A percentile compares a stretch with the other conserved stretches of the same genome.
Evolutionary conservation across 2,797 vertebrate species (phyloP).

Genomic region (Chiroxiphia lanceolata): DNA sequence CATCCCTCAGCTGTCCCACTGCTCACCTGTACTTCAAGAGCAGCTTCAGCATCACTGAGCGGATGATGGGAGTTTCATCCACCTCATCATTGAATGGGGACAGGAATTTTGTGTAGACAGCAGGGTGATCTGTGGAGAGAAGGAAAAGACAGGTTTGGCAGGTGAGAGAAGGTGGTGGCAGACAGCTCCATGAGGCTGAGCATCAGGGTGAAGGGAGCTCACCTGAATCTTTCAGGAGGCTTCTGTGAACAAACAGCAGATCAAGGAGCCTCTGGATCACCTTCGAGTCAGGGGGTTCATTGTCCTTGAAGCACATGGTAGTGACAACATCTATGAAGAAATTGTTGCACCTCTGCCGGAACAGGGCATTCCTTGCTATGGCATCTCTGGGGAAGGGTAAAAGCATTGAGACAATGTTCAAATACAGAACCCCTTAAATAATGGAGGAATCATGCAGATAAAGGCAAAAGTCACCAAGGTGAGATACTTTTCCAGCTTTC

Average conservation of each 20-base stretch:
- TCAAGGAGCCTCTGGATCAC: constrained; percentile 84
- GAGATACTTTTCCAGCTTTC: neutral
- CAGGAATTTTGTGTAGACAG: constrained; percentile 83
- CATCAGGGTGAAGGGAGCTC: neutral
- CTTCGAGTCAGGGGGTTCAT: constrained; percentile 79
- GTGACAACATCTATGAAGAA: constrained; percentile 94
- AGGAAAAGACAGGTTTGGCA: neutral
- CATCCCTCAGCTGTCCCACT: neutral
- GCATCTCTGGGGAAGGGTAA: constrained; percentile 69
- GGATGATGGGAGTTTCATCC: constrained; percentile 91
- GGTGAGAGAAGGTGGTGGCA: neutral
- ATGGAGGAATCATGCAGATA: neutral
- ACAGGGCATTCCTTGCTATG: constrained; percentile 76
- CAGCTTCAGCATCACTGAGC: constrained; percentile 92
- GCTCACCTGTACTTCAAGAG: constrained; percentile 93
- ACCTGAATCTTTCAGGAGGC: constrained; percentile 6
- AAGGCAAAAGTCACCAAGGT: neutral
- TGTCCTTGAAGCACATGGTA: constrained; percentile 92
- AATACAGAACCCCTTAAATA: neutral
- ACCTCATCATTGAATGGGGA: constrained; percentile 92
- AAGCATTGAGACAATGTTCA: neutral
- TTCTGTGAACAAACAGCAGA: constrained; percentile 82
- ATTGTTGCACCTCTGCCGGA: constrained; percentile 87
- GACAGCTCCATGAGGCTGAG: neutral
- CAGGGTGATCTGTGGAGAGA: constrained; percentile 41